Evolutionary conservation across 2,113 vertebrate genomes (phyloP).

Genomic region (Podarcis muralis): DNA sequence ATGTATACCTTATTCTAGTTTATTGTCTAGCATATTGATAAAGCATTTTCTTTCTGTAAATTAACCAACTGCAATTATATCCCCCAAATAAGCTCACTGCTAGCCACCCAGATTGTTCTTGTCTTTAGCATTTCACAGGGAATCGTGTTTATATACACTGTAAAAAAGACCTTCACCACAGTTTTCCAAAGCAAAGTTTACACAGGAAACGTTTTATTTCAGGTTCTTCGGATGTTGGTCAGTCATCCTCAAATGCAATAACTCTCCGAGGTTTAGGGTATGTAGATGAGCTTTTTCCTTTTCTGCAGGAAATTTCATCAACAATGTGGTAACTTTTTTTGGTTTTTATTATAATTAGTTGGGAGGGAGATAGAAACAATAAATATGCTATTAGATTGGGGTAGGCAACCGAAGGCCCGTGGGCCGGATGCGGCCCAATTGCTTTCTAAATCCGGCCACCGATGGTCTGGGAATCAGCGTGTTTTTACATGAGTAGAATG

Average conservation of each 20-base stretch:
- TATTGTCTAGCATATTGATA: no score
- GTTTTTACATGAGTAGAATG: no score
- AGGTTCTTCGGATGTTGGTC: slow-evolving; percentile 84
- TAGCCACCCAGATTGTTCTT: not conserved
- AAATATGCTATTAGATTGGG: not conserved
- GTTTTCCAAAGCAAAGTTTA: not conserved
- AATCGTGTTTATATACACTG: not conserved
- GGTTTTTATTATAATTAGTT: not conserved
- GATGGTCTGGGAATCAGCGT: no score
- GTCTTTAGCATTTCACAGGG: not conserved
- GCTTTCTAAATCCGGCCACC: no score
- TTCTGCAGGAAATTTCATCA: not conserved
- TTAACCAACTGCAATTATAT: not conserved
- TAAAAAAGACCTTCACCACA: not conserved
- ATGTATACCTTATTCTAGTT: no score
- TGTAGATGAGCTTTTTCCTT: slow-evolving; percentile 15
- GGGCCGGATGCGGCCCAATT: no score
- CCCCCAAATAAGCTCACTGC: not conserved
- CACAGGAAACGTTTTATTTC: slow-evolving; percentile 20
- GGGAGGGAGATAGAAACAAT: not conserved
- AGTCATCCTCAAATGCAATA: slow-evolving; percentile 74
- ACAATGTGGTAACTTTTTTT: not conserved
- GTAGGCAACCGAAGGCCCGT: no score
- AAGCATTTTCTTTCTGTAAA: not conserved
- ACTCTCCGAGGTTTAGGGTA: slow-evolving; percentile 85